Conservation (phyloP, 2,113 vertebrate species). For the Zosterops borbonicus region DNA sequence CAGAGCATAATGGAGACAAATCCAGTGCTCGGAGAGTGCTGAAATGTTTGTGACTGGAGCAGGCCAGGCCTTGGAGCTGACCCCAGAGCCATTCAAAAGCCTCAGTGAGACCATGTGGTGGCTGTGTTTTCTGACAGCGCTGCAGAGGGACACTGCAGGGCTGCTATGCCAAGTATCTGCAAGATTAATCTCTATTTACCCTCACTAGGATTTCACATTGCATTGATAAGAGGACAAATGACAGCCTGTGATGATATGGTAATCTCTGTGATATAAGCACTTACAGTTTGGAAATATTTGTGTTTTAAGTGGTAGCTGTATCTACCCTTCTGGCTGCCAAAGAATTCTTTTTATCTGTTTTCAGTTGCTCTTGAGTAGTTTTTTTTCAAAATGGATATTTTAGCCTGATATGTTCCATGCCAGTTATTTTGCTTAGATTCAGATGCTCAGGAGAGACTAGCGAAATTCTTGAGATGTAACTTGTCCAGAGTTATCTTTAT, state of each 20-base stretch:
- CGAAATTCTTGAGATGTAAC: background rate
- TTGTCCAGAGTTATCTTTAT: background rate
- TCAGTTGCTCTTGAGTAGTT: background rate
- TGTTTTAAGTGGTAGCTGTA: conserved; percentile 1
- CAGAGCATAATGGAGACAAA: background rate
- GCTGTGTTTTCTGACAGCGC: background rate
- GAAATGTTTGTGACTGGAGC: conserved; percentile 8
- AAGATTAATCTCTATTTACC: conserved; percentile 14
- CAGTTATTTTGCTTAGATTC: background rate
- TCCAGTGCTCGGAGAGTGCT: background rate
- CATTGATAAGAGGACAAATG: conserved; percentile 9
- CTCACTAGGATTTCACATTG: background rate
- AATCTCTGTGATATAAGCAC: conserved; percentile 26
- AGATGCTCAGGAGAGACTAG: background rate
- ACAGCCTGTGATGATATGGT: conserved; percentile 15
- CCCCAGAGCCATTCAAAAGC: background rate
- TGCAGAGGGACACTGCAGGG: background rate
- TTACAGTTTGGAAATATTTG: background rate
- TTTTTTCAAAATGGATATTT: conserved; percentile 12
- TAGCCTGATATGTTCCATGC: background rate
- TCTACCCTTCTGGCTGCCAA: background rate
- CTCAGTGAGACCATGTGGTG: background rate
- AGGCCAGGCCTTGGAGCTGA: background rate
- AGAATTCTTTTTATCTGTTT: conserved; percentile 11
- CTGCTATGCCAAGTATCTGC: background rate